These are phyloP conservation scores for Ypsolopha sequella DNA, from an alignment of 2,888 invertebrate genomes.

Conservation along the genomic window DNA sequence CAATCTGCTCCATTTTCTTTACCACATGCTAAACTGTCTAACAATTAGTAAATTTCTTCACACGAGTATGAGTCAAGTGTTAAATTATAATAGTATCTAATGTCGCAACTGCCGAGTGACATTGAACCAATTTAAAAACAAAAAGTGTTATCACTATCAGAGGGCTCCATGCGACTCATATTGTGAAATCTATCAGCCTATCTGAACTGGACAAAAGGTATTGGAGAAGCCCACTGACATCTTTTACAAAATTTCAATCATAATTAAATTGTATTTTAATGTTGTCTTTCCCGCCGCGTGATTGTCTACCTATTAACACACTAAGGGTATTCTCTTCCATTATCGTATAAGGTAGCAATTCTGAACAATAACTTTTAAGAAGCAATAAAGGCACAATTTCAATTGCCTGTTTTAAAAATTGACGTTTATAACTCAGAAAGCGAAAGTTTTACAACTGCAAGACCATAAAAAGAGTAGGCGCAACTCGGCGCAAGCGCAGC, in stretches of 20 bases:
- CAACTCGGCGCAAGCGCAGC: not conserved
- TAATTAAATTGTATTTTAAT: constrained; percentile 57
- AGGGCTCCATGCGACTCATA: constrained; percentile 39
- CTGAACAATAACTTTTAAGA: not conserved
- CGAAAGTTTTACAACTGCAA: constrained; percentile 1
- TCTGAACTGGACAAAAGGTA: constrained; percentile 23
- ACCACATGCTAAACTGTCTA: not conserved
- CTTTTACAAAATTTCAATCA: constrained; percentile 35
- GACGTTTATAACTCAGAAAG: not conserved
- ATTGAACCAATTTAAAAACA: constrained; percentile 52
- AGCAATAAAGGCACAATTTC: not conserved
- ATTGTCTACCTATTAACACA: constrained; percentile 38
- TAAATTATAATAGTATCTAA: constrained; percentile 8
- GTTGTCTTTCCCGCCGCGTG: constrained; percentile 26
- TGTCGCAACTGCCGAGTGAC: constrained; percentile 47
- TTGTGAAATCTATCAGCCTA: not conserved
- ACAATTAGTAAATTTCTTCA: not conserved
- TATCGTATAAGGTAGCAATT: not conserved
- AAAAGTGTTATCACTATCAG: constrained; percentile 42
- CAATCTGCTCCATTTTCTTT: too few relatives aligned
- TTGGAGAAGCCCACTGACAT: constrained; percentile 35
- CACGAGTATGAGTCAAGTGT: not conserved
- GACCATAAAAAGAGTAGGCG: not conserved
- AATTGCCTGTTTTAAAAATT: not conserved
- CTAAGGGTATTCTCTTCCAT: constrained; percentile 26